A percentile compares a stretch with the other conserved stretches of the same genome.
Evolutionary conservation across 2,797 vertebrate species (phyloP).

Genomic region (Schizopygopsis pylzovi): DNA sequence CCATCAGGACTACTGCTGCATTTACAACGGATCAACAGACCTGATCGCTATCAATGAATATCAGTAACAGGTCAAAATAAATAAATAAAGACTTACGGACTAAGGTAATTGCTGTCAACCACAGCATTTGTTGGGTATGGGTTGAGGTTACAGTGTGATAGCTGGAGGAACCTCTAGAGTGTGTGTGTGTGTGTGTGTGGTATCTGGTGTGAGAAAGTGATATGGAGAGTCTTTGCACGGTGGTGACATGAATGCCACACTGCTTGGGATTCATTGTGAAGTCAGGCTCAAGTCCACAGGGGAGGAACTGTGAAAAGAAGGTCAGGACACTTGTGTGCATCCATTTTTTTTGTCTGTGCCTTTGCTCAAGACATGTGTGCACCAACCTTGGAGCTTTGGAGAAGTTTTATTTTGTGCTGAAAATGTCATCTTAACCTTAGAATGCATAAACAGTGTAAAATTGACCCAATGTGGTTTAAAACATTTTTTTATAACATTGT

Average conservation of each 20-base stretch:
- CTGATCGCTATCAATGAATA: not conserved
- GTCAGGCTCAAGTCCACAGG: constrained; percentile 28
- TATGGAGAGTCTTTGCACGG: constrained; percentile 5
- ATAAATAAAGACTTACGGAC: not conserved
- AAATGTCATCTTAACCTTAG: not conserved
- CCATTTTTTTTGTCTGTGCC: not conserved
- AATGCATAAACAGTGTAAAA: not conserved
- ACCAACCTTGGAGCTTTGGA: not conserved
- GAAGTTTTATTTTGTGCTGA: not conserved
- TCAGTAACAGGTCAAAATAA: constrained; percentile 8
- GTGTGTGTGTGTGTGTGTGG: not conserved
- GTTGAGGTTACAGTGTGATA: constrained; percentile 21
- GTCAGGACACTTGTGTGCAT: constrained; percentile 15
- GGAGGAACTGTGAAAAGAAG: constrained; percentile 7
- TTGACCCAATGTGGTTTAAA: not conserved
- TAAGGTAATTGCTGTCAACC: not conserved
- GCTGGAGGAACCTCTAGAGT: not conserved
- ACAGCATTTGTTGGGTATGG: not conserved
- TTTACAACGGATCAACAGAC: constrained; percentile 55
- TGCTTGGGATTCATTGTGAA: not conserved
- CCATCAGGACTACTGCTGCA: constrained; percentile 58
- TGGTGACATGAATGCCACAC: constrained; percentile 3
- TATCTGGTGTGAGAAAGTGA: constrained; percentile 18
- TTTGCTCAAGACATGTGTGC: constrained; percentile 1
- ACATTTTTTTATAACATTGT: too few relatives aligned